These are phyloP conservation scores for Xestoiulus laeticollis DNA, from an alignment of 2,888 invertebrate genomes.

Conservation along the genomic window DNA sequence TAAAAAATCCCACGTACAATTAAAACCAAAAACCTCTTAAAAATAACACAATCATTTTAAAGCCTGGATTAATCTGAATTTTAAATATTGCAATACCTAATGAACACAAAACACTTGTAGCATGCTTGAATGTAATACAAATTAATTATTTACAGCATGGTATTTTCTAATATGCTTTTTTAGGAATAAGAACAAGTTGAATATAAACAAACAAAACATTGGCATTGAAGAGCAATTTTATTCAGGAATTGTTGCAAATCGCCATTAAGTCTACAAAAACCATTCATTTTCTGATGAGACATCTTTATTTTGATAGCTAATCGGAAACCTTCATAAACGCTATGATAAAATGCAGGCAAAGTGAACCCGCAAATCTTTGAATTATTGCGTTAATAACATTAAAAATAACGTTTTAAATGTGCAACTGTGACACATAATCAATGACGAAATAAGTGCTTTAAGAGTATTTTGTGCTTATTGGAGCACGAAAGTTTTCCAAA, in stretches of 20 bases:
- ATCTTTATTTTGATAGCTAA: not conserved
- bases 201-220: not conserved
- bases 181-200: too few species aligned
- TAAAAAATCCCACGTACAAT: too few species aligned
- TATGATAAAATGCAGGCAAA: not conserved
- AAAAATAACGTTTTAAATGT: not conserved
- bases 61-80: too few species aligned
- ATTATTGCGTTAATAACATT: slow-evolving; percentile 6
- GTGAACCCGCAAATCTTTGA: not conserved
- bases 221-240: not conserved
- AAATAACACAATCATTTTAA: too few species aligned
- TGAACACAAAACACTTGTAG: too few species aligned
- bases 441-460: not conserved
- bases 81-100: too few species aligned
- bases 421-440: not conserved
- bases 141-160: too few species aligned
- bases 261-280: not conserved
- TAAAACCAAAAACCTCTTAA: too few species aligned
- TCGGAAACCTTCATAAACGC: not conserved
- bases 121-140: too few species aligned
- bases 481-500: slow-evolving; percentile 44
- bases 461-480: not conserved
- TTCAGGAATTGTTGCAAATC: not conserved
- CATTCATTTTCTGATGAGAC: not conserved
- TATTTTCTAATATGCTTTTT: too few species aligned